Conservation (phyloP, 1,140 invertebrate genomes). For the Zaprionus lachaisei region DNA sequence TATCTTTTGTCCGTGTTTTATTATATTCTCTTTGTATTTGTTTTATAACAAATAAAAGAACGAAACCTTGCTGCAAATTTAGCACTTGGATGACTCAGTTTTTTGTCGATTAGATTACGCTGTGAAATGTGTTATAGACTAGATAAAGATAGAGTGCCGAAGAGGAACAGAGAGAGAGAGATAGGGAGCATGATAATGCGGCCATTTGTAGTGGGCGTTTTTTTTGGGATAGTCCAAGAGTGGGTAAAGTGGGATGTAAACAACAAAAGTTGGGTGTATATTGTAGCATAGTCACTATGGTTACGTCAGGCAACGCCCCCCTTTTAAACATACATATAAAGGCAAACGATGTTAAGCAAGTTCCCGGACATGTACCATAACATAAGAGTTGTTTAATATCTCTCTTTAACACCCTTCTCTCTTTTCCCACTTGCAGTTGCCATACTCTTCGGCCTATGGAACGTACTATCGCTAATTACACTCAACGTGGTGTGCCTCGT, state of each 20-base stretch:
- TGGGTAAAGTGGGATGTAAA: slow-evolving; percentile 2
- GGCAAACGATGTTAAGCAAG: neutral
- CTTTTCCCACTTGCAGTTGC: slow-evolving; percentile 88
- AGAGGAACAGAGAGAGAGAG: neutral
- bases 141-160: neutral
- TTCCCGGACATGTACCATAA: neutral
- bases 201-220: slow-evolving; percentile 41
- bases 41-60: slow-evolving; percentile 64
- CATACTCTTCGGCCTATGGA: slow-evolving; percentile 93
- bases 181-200: slow-evolving; percentile 37
- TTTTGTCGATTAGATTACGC: slow-evolving; percentile 62
- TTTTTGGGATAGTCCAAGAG: slow-evolving; percentile 10
- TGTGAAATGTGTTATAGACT: slow-evolving; percentile 14
- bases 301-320: neutral
- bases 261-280: neutral
- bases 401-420: slow-evolving; percentile 6
- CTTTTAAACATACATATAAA: neutral
- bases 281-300: neutral
- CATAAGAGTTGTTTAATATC: neutral
- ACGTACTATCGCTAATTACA: slow-evolving; percentile 90
- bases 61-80: slow-evolving; percentile 38
- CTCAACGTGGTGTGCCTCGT: slow-evolving; percentile 89
- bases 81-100: slow-evolving; percentile 59
- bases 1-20: slow-evolving; percentile 37
- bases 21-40: slow-evolving; percentile 14